These are phyloP conservation scores for Sesamia inferens DNA, from an alignment of 2,888 invertebrate genomes.

Conservation along the genomic window DNA sequence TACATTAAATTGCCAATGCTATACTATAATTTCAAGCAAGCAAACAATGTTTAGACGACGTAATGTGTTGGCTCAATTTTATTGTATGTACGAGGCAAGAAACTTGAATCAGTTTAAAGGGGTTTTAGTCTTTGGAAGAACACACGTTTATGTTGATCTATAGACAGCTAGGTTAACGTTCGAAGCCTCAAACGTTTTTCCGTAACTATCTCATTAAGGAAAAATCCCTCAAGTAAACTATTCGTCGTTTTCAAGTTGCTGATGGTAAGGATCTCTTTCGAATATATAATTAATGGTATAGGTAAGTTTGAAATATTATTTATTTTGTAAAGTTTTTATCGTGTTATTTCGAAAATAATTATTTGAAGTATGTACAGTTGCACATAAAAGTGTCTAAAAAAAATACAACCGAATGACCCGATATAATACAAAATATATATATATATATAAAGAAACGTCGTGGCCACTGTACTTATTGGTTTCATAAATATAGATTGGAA, in stretches of 20 bases:
- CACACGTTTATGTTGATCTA: slow-evolving; percentile 12
- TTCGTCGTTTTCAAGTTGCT: slow-evolving; percentile 47
- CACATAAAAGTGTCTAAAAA: not conserved
- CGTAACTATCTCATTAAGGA: slow-evolving; percentile 37
- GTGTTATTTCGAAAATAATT: slow-evolving; percentile 1
- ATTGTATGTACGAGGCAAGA: not conserved
- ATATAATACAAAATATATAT: too few relatives aligned
- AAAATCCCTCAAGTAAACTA: slow-evolving; percentile 38
- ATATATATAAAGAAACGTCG: too few relatives aligned
- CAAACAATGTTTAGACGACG: not conserved
- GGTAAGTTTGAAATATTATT: slow-evolving; percentile 38
- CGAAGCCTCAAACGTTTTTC: slow-evolving; percentile 31
- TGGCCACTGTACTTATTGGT: not conserved
- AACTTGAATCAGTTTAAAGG: not conserved
- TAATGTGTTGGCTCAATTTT: not conserved
- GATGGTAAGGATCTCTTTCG: slow-evolving; percentile 25
- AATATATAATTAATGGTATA: slow-evolving; percentile 40
- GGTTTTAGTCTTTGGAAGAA: not conserved
- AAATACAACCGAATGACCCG: not conserved
- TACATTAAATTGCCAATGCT: not conserved
- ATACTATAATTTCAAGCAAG: not conserved
- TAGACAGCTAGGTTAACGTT: slow-evolving; percentile 16
- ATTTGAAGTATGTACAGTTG: not conserved
- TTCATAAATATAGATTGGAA: not conserved
- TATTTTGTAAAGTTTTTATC: slow-evolving; percentile 7